Conservation (phyloP, 2,888 invertebrate species). For the Octonoba sinensis region DNA sequence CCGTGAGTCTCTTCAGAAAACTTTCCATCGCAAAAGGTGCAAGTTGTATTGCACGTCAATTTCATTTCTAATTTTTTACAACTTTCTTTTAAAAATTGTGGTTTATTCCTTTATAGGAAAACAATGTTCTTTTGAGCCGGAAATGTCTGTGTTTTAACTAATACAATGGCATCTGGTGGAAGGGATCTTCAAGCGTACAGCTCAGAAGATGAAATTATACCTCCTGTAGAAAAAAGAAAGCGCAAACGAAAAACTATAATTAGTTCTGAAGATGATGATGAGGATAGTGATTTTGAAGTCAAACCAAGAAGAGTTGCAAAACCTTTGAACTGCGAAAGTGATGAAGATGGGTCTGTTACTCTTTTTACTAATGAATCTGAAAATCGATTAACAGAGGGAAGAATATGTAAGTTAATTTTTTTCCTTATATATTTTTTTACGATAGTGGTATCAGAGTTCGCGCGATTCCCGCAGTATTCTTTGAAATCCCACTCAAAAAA, state of each 20-base stretch:
- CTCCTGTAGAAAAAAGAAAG: slow-evolving; percentile 26
- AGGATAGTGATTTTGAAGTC: slow-evolving; percentile 41
- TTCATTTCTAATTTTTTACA: too few species aligned
- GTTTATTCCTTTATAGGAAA: background rate
- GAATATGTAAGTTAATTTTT: slow-evolving; percentile 10
- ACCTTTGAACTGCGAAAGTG: slow-evolving; percentile 40
- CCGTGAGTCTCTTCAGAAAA: background rate
- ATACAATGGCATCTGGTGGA: slow-evolving; percentile 34
- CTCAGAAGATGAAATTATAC: slow-evolving; percentile 45
- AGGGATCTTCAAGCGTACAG: slow-evolving; percentile 11
- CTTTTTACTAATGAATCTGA: background rate
- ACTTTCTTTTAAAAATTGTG: background rate
- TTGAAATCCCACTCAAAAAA: too few species aligned
- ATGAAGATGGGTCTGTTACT: slow-evolving; percentile 22
- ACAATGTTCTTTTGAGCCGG: background rate
- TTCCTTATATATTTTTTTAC: too few species aligned
- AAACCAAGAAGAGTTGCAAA: slow-evolving; percentile 18
- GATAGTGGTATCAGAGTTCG: background rate
- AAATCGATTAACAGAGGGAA: background rate
- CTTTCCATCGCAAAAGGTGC: background rate
- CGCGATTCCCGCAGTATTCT: too few species aligned
- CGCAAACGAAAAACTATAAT: slow-evolving; percentile 17
- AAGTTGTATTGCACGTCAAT: background rate
- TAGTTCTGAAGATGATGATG: slow-evolving; percentile 32
- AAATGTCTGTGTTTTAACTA: background rate